Base-by-base conservation (phyloP, 2,113 vertebrate genomes). In the Larimichthys polyactis region DNA sequence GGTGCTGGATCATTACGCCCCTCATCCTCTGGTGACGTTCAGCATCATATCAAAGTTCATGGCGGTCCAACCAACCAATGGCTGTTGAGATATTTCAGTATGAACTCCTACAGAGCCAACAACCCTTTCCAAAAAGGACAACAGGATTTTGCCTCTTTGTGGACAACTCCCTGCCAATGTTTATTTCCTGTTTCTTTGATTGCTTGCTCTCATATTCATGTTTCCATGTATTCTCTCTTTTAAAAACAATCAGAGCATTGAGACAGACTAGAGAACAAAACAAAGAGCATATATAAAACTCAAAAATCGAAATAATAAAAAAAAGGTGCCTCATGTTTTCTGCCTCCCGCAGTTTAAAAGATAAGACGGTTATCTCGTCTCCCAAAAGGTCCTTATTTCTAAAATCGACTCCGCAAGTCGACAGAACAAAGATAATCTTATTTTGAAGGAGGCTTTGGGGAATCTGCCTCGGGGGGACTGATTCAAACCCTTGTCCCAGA, bases 131-230 rank as follows among this genome's bases (percentile, higher is more conserved):
- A 14, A 72, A 44, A 44, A 48, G 40, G 1, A 0, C 5, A 3
- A 15, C 19, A 19, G 54, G n/a, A 29, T 8, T 17, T 19, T 11
- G 15, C 9, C n/a, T 36, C 19, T 36, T 6, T 3, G 19, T 16
- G 0, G 29, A 11, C 60, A 62, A 32, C 22, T 49, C 20, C 20
- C 65, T 22, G 54, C 54, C 65, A 69, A 20, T n/a, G 49, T 19
- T 12, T 6, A 14, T 48, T 54, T 79, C 69, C 69, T 36, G 69
- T 72, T 65, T 14, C 68, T 79, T 72, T 57, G 60, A 72, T 57
- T 1, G 1, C 32, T 55, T 12, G 36, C 49, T 57, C 10, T 57
- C 3, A 79, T 54, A 67, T 27, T 15, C 29, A 29, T 8, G 32
- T 63, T 71, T 55, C 11, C 55, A 16, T 7, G 19, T 27, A 3